phyloP scores from a whole-genome alignment of 1,140 invertebrate genomes.

The Anoplophora glabripennis region DNA sequence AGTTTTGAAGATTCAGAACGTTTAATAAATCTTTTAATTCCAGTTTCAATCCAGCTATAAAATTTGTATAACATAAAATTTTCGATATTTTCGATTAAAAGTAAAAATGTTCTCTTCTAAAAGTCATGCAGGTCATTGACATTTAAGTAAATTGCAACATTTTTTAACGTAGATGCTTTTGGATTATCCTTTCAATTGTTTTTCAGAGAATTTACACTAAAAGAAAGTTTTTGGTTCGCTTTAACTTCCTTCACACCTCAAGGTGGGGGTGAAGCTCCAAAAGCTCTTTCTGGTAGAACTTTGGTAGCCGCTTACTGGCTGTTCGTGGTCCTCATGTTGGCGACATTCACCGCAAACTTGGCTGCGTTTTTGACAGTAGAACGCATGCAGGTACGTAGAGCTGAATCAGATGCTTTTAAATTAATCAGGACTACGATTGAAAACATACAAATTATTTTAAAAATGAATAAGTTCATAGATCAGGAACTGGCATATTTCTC shows the following conservation, averaged over 20 bases:
- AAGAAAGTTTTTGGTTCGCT: slow-evolving; percentile 92
- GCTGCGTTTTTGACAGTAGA: slow-evolving; percentile 96
- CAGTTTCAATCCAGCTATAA: too few relatives aligned
- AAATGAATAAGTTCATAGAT: too few relatives aligned
- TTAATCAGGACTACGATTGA: neutral
- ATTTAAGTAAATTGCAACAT: too few relatives aligned
- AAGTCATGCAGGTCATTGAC: too few relatives aligned
- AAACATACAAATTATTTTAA: too few relatives aligned
- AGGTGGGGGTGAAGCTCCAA: slow-evolving; percentile 83
- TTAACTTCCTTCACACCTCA: slow-evolving; percentile 89
- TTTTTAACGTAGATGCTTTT: neutral
- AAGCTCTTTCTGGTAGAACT: slow-evolving; percentile 77
- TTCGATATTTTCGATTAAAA: too few relatives aligned
- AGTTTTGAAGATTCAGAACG: too few relatives aligned
- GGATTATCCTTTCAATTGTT: neutral
- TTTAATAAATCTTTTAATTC: too few relatives aligned
- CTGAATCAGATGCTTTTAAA: neutral
- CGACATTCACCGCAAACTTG: slow-evolving; percentile 95
- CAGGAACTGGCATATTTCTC: too few relatives aligned
- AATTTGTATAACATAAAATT: too few relatives aligned
- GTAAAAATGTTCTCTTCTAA: too few relatives aligned
- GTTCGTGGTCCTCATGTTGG: slow-evolving; percentile 88
- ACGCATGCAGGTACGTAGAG: slow-evolving; percentile 75
- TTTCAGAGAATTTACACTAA: slow-evolving; percentile 76
- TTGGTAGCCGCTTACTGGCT: slow-evolving; percentile 90